Conservation (phyloP, 2,888 invertebrate species). For the Ophioninae sp. region DNA sequence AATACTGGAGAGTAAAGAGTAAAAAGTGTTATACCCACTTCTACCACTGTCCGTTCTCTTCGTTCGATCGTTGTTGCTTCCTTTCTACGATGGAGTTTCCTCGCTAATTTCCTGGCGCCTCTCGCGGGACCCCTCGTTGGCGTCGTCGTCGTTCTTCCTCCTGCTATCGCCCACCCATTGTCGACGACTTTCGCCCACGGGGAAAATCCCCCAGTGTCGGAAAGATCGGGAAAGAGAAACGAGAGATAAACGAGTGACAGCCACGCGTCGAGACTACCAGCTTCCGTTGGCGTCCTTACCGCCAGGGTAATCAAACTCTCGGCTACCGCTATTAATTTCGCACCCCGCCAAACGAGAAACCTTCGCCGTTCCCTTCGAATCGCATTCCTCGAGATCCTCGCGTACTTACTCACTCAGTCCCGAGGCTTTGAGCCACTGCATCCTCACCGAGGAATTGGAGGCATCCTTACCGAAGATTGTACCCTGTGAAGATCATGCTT, state of each 20-base stretch:
- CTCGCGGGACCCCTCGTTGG: slow-evolving; percentile 56
- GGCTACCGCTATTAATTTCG: slow-evolving; percentile 75
- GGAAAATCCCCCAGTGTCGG: slow-evolving; percentile 24
- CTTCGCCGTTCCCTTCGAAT: slow-evolving; percentile 40
- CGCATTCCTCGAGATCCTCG: slow-evolving; percentile 52
- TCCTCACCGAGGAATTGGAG: neutral
- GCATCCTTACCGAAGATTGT: slow-evolving; percentile 21
- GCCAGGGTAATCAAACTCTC: slow-evolving; percentile 75
- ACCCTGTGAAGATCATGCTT: slow-evolving; percentile 1
- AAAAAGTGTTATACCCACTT: slow-evolving; percentile 64
- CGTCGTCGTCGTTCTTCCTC: slow-evolving; percentile 20
- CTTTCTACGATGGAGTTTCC: slow-evolving; percentile 67
- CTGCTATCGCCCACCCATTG: slow-evolving; percentile 13
- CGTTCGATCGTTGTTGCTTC: slow-evolving; percentile 67
- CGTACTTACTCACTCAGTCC: slow-evolving; percentile 41
- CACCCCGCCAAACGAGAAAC: slow-evolving; percentile 63
- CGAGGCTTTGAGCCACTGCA: neutral
- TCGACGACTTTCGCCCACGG: slow-evolving; percentile 49
- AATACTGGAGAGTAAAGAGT: slow-evolving; percentile 63
- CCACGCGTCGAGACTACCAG: slow-evolving; percentile 53
- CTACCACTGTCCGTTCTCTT: slow-evolving; percentile 70
- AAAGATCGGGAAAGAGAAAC: slow-evolving; percentile 50
- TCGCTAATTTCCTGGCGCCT: slow-evolving; percentile 74
- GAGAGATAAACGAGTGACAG: slow-evolving; percentile 62
- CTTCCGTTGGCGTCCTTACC: slow-evolving; percentile 38